Evolutionary conservation across 2,888 invertebrate species (phyloP).

Genomic region (Mycalesis mineus): DNA sequence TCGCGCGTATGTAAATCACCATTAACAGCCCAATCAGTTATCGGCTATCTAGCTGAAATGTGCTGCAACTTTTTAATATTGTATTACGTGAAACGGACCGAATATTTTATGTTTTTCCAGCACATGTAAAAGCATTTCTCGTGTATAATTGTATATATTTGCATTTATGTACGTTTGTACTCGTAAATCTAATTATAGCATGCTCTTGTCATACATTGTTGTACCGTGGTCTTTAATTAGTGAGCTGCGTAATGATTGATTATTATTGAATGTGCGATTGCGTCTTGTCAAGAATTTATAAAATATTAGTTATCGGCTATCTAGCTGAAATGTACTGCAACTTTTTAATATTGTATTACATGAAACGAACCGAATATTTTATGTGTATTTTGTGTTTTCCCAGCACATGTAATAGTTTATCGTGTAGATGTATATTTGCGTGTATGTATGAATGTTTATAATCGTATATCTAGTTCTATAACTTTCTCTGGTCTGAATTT

Average conservation of each 20-base stretch:
- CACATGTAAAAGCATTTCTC: background rate
- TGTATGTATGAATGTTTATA: background rate
- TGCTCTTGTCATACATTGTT: too few species aligned
- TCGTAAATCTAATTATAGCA: too few species aligned
- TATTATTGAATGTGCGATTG: too few species aligned
- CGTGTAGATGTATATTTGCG: background rate
- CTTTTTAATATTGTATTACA: background rate
- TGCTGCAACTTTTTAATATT: conserved; percentile 1
- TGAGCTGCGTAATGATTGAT: too few species aligned
- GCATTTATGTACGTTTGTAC: background rate
- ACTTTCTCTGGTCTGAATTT: too few species aligned
- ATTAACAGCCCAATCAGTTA: conserved; percentile 31
- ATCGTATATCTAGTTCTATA: too few species aligned
- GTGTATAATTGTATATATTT: background rate
- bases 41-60: conserved; percentile 14
- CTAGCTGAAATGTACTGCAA: conserved; percentile 6
- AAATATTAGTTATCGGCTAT: conserved; percentile 28
- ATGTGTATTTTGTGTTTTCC: too few species aligned
- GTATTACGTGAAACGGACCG: background rate
- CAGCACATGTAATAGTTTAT: background rate
- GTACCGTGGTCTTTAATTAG: too few species aligned
- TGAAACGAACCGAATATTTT: background rate
- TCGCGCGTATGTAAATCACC: conserved; percentile 32
- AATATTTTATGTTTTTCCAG: background rate
- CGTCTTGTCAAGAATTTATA: too few species aligned